Percentiles rank a stretch among this genome's conserved stretches.
These are phyloP conservation scores for Phymorhynchus buccinoides DNA, from an alignment of 1,140 invertebrate species.

Conservation along the genomic window DNA sequence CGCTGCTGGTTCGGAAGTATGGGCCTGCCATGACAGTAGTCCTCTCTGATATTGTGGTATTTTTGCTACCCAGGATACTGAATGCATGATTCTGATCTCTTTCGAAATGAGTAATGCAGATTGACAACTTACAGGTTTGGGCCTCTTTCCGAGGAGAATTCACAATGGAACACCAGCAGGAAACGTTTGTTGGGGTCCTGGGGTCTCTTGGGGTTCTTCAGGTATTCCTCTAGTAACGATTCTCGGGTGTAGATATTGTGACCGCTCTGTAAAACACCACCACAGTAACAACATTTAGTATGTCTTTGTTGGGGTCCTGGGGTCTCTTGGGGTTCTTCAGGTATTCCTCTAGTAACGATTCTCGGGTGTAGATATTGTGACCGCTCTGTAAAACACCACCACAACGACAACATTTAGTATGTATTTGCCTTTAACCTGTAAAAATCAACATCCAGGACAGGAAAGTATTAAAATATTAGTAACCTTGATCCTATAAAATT, in stretches of 20 bases:
- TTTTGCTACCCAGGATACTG: no score
- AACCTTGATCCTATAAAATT: no score
- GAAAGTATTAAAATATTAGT: no score
- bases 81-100: no score
- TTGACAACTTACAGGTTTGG: constrained; percentile 83
- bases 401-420: no score
- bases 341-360: constrained; percentile 81
- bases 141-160: constrained; percentile 96
- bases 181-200: constrained; percentile 75
- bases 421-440: no score
- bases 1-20: no score
- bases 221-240: constrained; percentile 80
- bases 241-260: constrained; percentile 88
- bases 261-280: constrained; percentile 77
- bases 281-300: no score
- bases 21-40: no score
- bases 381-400: constrained; percentile 77
- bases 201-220: constrained; percentile 74
- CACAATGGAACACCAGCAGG: constrained; percentile 97
- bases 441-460: no score
- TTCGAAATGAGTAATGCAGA: not conserved
- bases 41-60: no score
- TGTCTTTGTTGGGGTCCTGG: constrained; percentile 62
- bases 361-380: constrained; percentile 86
- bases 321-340: constrained; percentile 74